Evolutionary conservation across 2,113 vertebrate genomes (phyloP), one percentile per base, ranked within the genome.

Genomic region (Telmatochromis brachygnathus): DNA sequence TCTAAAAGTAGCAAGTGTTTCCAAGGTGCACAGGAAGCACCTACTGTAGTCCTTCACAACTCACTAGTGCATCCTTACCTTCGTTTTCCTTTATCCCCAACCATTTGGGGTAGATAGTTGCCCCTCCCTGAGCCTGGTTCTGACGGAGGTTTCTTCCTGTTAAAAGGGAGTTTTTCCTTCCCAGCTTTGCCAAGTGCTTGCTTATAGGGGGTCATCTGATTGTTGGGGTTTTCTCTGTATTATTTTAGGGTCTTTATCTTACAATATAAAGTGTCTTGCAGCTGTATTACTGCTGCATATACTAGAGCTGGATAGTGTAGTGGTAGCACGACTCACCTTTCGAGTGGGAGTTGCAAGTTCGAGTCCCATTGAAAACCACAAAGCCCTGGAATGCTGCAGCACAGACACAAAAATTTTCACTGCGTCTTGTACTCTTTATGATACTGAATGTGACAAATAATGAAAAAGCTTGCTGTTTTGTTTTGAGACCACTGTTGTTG

Each of bases 221-320:
- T 37, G 19, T 65, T 65, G 60, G 33, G 60, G 60, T 65, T 65
- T 37, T 21, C 33, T 65, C 10, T 65, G 33, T 65, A 65, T 65
- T 37, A 37, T 65, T 65, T 37, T 65, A 65, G 60, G 33, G 60
- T 37, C 60, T 65, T 37, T 37, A 21, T 5, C 33, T 13, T 21
- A 65, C 19, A 65, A 13, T 65, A 13, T 21, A 65, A 65, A 65
- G 60, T 5, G 0, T 37, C 17, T 65, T 33, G 9, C 15, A 62
- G 58, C 58, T 11, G 58, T 33, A 62, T 4, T 62, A 62, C 1
- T 33, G 15, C 58, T 62, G 9, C 0, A 11, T 3, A 3, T 33
- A 11, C 15, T 0, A 6, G 6, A 62, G 15, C 28, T 19, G 2
- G 2, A 3, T 19, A 33, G 15, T 33, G 58, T 19, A 33, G 58